Base-by-base conservation (phyloP, 1,140 invertebrate genomes). In the Aphaenogaster ashmeadi region DNA sequence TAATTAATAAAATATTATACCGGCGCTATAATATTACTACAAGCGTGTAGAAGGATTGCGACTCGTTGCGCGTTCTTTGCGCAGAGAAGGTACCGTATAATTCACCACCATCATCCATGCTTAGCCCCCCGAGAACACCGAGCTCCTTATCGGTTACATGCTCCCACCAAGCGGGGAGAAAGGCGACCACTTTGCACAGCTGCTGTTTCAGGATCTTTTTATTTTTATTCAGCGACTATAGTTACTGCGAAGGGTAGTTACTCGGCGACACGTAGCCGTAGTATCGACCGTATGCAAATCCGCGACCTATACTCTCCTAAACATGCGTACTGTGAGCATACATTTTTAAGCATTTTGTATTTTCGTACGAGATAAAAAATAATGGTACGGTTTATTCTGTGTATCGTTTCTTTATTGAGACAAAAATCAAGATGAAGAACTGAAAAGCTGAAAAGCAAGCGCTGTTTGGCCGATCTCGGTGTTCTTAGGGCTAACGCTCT, bases 1-100 rank as follows among this genome's bases (percentile, higher is more conserved):
- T 72, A 72, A 83, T 74, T 84, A 84, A 84, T 75, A 84, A 69
- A 69, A 84, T 84, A 75, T 84, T 75, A 84, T 74, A 75, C 27
- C 80, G 27, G 69, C 69, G 54, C 69, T 84, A 75, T 84, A 60
- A 50, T 84, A 50, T 84, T 41, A 74, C 69, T 84, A 84, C 54
- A 75, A 84, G 69, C 69, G 41, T 75, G 54, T 84, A 62, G 18
- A 75, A 60, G 54, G 41, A 60, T 74, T 84, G 54, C 69, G 69
- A 84, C 54, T 74, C 41, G 41, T 74, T 75, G 54, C 69, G 38
- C 67, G 21, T 47, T 64, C 56, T 79, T 79, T 79, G 75, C 71
- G 80, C 41, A 50, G 69, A 74, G 21, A 62, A 62, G 52, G 54
- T 60, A 74, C 21, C 50, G 66, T 83, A 83, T 72, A 83, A 83